These are phyloP conservation scores for Microctenopoma lineatum DNA, from an alignment of 2,797 vertebrate species.

Conservation along the genomic window DNA sequence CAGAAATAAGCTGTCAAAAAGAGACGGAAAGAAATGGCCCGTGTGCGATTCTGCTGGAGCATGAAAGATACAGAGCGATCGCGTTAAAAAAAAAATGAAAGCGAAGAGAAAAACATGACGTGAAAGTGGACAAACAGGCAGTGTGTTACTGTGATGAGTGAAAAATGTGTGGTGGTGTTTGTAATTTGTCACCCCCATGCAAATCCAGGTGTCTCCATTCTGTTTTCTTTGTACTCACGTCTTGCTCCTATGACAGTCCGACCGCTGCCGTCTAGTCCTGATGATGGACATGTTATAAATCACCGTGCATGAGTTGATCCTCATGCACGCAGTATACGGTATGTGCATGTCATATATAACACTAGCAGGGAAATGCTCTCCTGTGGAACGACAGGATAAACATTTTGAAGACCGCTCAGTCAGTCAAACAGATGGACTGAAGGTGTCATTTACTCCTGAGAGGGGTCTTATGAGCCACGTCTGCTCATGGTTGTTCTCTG, in stretches of 20 bases:
- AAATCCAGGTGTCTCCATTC: background rate
- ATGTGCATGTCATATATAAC: constrained; percentile 13
- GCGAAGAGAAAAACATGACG: background rate
- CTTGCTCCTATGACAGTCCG: background rate
- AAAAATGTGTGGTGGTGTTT: background rate
- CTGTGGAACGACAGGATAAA: no score
- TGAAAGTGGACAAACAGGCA: constrained; percentile 24
- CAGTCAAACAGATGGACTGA: constrained; percentile 10
- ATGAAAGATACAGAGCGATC: constrained; percentile 6
- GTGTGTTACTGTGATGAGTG: background rate
- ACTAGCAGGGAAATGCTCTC: background rate
- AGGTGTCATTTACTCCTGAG: background rate
- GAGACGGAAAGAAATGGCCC: background rate
- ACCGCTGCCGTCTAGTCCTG: constrained; percentile 4
- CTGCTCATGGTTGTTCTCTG: background rate
- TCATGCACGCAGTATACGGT: background rate
- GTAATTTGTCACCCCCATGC: constrained; percentile 17
- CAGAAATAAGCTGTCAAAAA: constrained; percentile 22
- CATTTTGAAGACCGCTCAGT: background rate
- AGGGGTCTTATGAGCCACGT: no score
- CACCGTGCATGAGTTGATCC: background rate
- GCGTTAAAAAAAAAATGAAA: background rate
- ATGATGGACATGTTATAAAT: constrained; percentile 34
- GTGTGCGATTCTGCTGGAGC: constrained; percentile 3
- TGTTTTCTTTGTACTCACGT: background rate